phyloP scores from a whole-genome alignment of 1,140 invertebrate genomes.

The Coptotermes formosanus region DNA sequence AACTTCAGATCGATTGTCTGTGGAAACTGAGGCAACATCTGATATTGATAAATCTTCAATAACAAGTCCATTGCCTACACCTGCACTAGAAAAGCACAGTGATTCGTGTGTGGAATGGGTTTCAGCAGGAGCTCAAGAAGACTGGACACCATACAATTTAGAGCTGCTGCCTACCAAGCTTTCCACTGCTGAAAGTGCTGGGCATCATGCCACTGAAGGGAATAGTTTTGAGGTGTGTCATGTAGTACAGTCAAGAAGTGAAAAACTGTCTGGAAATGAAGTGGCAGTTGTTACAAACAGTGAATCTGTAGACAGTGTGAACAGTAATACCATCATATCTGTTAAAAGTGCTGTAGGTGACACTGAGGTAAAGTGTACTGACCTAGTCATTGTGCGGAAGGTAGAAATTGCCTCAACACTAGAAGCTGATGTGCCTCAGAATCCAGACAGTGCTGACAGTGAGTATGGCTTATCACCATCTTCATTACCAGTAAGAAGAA shows the following conservation, averaged over 20 bases:
- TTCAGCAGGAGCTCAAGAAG: background rate
- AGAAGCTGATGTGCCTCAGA: background rate
- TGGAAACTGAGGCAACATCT: background rate
- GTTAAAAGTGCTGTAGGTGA: background rate
- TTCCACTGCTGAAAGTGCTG: background rate
- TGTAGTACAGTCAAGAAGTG: background rate
- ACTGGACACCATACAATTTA: background rate
- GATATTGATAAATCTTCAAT: background rate
- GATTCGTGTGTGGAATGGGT: background rate
- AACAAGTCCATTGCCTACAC: background rate
- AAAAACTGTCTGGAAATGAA: background rate
- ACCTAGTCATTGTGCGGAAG: constrained; percentile 14
- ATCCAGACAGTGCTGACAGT: background rate
- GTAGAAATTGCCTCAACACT: background rate
- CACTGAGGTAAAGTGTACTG: background rate
- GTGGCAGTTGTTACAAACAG: background rate
- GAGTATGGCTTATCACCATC: background rate
- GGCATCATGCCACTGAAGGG: background rate
- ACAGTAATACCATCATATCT: no score
- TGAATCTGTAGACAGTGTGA: background rate
- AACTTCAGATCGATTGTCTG: background rate
- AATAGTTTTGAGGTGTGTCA: background rate
- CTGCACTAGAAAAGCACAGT: background rate
- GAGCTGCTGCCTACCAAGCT: background rate
- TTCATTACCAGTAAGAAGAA: constrained; percentile 13